phyloP scores from a whole-genome alignment of 2,888 invertebrate genomes.

The Bombylius discolor region DNA sequence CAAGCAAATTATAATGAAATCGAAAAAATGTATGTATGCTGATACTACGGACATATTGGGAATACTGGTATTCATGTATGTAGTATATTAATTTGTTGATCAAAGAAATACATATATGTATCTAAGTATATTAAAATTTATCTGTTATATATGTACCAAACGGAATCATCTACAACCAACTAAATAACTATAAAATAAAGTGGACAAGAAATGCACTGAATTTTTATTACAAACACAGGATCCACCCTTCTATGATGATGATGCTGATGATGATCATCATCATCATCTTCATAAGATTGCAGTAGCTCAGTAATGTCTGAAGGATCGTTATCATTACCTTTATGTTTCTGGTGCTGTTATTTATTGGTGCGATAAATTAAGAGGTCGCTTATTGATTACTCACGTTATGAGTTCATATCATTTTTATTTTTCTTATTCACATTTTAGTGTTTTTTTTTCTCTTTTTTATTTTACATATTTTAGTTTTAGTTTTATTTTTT shows the following conservation, averaged over 20 bases:
- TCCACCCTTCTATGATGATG: background rate
- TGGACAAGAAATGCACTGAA: no score
- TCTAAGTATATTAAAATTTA: no score
- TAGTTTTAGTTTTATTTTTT: no score
- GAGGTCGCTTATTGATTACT: slow-evolving; percentile 13
- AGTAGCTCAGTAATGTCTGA: slow-evolving; percentile 9
- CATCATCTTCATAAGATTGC: background rate
- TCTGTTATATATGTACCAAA: no score
- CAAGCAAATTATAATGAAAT: no score
- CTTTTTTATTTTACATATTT: background rate
- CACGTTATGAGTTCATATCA: slow-evolving; percentile 7
- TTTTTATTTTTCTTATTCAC: background rate
- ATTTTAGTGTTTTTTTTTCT: background rate
- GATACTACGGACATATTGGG: no score
- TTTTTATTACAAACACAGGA: slow-evolving; percentile 2
- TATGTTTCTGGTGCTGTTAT: slow-evolving; percentile 12
- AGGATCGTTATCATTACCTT: slow-evolving; percentile 13
- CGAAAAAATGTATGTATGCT: background rate
- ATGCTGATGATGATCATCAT: background rate
- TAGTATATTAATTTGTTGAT: no score
- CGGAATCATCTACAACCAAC: background rate
- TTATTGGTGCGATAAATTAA: slow-evolving; percentile 14
- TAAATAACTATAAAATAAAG: no score
- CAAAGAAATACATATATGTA: no score
- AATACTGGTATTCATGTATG: no score